Base-by-base conservation (phyloP, 1,140 invertebrate genomes). In the Cardiocondyla obscurior region DNA sequence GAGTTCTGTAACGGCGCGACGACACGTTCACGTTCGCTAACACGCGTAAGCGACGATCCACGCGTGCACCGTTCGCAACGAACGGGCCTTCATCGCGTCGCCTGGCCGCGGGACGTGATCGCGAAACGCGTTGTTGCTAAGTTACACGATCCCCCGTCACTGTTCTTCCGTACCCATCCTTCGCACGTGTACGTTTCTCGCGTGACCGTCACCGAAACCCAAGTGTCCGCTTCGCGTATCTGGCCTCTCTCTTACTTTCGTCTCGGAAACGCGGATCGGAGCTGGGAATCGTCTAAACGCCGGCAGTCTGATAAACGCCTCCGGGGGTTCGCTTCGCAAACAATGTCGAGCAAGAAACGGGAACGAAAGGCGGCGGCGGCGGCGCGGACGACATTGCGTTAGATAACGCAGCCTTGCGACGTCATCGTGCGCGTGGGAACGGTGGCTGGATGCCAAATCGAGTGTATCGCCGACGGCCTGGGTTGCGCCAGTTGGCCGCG, bases 391-490 rank as follows among this genome's bases (percentile, higher is more conserved):
- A 64, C 36, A 82, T 69, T 79, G 70, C 72, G 58, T 87, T 72
- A 79, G 70, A 84, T 85, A 87, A 87, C 58, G 73, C 42, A 58
- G 65, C 69, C 82, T 82, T 62, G 70, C 70, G 82, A 82, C 69
- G 85, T 79, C 83, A 83, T 82, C 72, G 42, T 65, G 77, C 83
- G 77, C 83, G 72, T 84, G 86, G 73, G 83, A 88, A 88, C 44
- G 74, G 79, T 87, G 87, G 87, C 87, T 53, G 36, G 62, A 77
- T 88, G 87, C 86, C 87, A 88, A 87, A 83, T 74, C 73, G 67
- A 79, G 86, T 87, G 65, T 83, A 84, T 84, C 69, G 86, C 72
- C 85, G 76, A 87, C 69, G 82, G 70, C 64, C 82, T 87, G 77
- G 82, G 57, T 81, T 82, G 85, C 51, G 72, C 62, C 76, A 84